These are phyloP conservation scores for Pipistrellus nathusii DNA, from an alignment of 2,797 vertebrate genomes.

Conservation along the genomic window DNA sequence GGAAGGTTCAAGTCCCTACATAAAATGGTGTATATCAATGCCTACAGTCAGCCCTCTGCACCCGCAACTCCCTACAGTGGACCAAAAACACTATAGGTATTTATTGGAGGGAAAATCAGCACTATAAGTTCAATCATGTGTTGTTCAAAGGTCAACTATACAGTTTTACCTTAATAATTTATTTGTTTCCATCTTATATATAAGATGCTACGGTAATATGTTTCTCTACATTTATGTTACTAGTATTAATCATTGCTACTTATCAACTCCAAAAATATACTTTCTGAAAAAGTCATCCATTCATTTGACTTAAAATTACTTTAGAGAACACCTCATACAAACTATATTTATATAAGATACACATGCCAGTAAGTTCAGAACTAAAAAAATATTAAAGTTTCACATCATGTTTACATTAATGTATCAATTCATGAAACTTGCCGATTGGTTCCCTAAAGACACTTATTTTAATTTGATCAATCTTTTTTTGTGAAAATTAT, in stretches of 20 bases:
- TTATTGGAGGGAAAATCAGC: too few relatives aligned
- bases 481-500: constrained; percentile 10
- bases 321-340: constrained; percentile 13
- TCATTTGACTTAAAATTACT: constrained; percentile 49
- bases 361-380: not conserved
- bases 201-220: not conserved
- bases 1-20: not conserved
- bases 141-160: not conserved
- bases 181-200: not conserved
- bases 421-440: constrained; percentile 37
- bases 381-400: not conserved
- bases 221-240: not conserved
- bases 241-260: constrained; percentile 49
- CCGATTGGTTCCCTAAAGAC: not conserved
- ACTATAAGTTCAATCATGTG: not conserved
- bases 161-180: not conserved
- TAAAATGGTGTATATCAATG: not conserved
- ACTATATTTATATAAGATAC: not conserved
- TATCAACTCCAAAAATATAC: not conserved
- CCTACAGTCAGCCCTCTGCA: not conserved
- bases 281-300: constrained; percentile 60
- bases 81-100: not conserved
- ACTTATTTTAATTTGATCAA: constrained; percentile 24
- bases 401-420: not conserved
- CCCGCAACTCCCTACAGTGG: not conserved